A percentile compares a stretch with the other conserved stretches of the same genome.
Evolutionary conservation across 2,888 invertebrate species (phyloP).

Genomic region (Iselma pallidipennis): DNA sequence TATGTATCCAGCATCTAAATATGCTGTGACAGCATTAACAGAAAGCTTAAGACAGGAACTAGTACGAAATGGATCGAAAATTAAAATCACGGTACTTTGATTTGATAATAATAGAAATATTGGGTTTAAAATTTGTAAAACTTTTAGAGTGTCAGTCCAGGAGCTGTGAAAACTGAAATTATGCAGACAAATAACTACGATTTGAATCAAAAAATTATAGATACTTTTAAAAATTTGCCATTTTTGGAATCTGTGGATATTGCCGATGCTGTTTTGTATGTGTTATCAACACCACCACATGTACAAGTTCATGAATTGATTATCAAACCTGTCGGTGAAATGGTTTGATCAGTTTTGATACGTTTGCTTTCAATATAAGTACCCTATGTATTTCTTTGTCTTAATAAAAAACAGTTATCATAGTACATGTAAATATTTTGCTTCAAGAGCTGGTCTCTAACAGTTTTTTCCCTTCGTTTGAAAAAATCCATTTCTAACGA

Average conservation of each 20-base stretch:
- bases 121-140: too few species aligned
- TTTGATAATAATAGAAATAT: too few species aligned
- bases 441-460: too few species aligned
- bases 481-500: too few species aligned
- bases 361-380: background rate
- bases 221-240: background rate
- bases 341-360: background rate
- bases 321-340: background rate
- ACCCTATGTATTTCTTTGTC: too few species aligned
- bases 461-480: too few species aligned
- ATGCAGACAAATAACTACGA: background rate
- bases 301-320: slow-evolving; percentile 19
- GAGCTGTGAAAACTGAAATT: slow-evolving; percentile 10
- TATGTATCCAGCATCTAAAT: slow-evolving; percentile 25
- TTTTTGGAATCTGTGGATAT: slow-evolving; percentile 15
- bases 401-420: too few species aligned
- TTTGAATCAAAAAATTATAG: background rate
- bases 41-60: slow-evolving; percentile 20
- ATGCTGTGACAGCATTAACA: slow-evolving; percentile 24
- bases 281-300: slow-evolving; percentile 22
- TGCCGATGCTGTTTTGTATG: slow-evolving; percentile 20
- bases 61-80: slow-evolving; percentile 4
- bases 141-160: slow-evolving; percentile 27
- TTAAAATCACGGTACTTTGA: slow-evolving; percentile 17
- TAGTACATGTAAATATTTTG: too few species aligned